Base-by-base conservation (phyloP, 2,113 vertebrate genomes). In the Peromyscus maniculatus region DNA sequence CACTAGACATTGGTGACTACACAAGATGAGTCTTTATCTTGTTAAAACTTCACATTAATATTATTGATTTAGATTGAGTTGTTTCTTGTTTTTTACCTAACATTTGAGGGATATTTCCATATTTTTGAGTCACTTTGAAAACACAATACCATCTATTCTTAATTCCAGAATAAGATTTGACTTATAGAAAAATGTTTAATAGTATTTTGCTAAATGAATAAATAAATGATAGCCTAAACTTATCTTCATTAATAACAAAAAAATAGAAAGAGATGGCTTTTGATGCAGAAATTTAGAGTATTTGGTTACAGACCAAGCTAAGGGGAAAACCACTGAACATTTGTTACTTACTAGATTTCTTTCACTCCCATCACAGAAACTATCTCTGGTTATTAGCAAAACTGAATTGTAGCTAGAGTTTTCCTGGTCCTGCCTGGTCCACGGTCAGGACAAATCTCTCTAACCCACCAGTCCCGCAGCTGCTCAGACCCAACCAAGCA, bases 251-350 rank as follows among this genome's bases (percentile, higher is more conserved):
- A 93, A 91, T 78, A 49, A 26, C 87, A 36, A 77, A 15, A 15
- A 89, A 3, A 77, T 66, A 78, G 21, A 79, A 69, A 77, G 4
- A 84, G 46, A 46, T 33, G 49, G 33, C 11, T 71, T 95, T 80
- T 83, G 39, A 78, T 24, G 87, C 22, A 91, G 5, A 83, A 77
- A 19, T 91, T 84, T n/a, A 57, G 55, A 95, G 84, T 74, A 89
- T 31, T 74, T 90, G 79, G 39, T 43, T 89, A 55, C 17, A 67
- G 5, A 49, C 69, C 9, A 67, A 95, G 69, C 10, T 78, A 49
- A 84, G 16, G 69, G 24, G 39, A 91, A 90, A 91, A 39, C 62
- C 59, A 13, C 62, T 90, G 28, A 55, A 4, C 7, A 46, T 59
- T 87, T 91, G 39, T 87, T 77, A 31, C 31, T 55, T 79, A 55